Percentiles rank a stretch among this genome's conserved stretches.
Evolutionary conservation across 2,888 invertebrate genomes (phyloP).

Genomic region (Leptopilina syphax): DNA sequence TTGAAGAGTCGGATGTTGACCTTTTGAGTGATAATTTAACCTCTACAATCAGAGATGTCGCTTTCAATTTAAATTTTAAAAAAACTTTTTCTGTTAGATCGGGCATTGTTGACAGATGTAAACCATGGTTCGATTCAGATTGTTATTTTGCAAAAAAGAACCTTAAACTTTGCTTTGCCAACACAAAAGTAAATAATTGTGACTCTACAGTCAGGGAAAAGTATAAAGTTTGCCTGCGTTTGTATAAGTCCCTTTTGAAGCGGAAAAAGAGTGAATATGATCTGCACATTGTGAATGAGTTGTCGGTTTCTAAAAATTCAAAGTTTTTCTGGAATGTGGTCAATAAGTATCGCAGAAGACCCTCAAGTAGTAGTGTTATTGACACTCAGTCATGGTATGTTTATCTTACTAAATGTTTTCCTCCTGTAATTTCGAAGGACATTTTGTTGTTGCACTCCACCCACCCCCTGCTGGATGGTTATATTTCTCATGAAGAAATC

Average conservation of each 20-base stretch:
- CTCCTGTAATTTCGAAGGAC: neutral
- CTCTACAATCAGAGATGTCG: neutral
- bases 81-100: neutral
- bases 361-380: neutral
- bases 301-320: neutral
- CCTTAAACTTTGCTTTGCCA: neutral
- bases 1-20: neutral
- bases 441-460: neutral
- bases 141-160: neutral
- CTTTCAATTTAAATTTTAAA: neutral
- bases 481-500: neutral
- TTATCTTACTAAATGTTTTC: constrained; percentile 1
- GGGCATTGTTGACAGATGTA: neutral
- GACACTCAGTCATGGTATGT: neutral
- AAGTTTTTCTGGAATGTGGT: neutral
- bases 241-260: neutral
- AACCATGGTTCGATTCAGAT: neutral
- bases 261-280: neutral
- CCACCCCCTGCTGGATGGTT: neutral
- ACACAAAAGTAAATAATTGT: neutral
- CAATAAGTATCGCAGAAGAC: neutral
- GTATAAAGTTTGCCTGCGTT: neutral
- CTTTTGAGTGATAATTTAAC: neutral
- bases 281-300: neutral
- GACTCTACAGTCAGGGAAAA: neutral